These are phyloP conservation scores for Ptiloglossa arizonensis DNA, from an alignment of 1,140 invertebrate genomes.

Conservation along the genomic window DNA sequence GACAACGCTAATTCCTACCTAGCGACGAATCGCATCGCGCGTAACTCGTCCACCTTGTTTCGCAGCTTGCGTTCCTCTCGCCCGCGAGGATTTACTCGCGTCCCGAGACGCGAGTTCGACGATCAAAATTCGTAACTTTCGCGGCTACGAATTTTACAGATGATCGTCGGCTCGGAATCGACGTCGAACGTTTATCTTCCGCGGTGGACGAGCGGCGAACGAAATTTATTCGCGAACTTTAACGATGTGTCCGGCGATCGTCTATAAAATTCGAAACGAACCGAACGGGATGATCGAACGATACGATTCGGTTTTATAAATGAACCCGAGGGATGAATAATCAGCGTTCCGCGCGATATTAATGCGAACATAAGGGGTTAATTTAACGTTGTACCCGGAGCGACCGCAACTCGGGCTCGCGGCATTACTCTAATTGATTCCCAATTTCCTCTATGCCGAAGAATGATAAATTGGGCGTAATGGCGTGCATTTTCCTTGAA, in stretches of 20 bases:
- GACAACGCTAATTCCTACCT: too few species aligned
- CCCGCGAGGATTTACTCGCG: too few species aligned
- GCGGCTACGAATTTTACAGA: not conserved
- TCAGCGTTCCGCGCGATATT: slow-evolving; percentile 11
- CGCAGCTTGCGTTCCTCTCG: too few species aligned
- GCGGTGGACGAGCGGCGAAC: not conserved
- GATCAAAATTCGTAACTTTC: not conserved
- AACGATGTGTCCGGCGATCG: not conserved
- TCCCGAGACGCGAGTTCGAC: too few species aligned
- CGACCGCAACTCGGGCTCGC: not conserved
- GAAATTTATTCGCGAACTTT: slow-evolving; percentile 22
- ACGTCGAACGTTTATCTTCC: not conserved
- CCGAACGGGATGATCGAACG: slow-evolving; percentile 6
- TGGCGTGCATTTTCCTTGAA: slow-evolving; percentile 55
- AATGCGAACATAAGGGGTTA: slow-evolving; percentile 18
- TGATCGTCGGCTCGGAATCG: not conserved
- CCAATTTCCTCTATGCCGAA: slow-evolving; percentile 39
- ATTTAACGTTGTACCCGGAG: slow-evolving; percentile 11
- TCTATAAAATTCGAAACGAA: not conserved
- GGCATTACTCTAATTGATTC: slow-evolving; percentile 49
- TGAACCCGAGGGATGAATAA: slow-evolving; percentile 19
- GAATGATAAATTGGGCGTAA: slow-evolving; percentile 60
- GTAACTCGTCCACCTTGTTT: too few species aligned
- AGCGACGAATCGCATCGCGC: too few species aligned
- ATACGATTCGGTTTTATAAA: slow-evolving; percentile 18